Conservation (phyloP, 2,888 invertebrate species). For the Branchellion lobata region DNA sequence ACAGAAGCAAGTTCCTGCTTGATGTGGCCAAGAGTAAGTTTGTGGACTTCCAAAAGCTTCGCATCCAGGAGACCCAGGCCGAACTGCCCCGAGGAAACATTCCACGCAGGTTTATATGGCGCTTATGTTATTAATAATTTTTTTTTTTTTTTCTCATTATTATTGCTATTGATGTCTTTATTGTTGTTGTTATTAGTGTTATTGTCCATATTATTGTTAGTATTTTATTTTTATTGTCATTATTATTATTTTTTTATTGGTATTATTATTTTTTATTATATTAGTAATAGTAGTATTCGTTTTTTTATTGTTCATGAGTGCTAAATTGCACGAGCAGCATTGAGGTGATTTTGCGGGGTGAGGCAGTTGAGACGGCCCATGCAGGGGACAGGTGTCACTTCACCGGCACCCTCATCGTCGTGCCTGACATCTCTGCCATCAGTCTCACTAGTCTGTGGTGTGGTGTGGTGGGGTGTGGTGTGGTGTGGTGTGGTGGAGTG, state of each 20-base stretch:
- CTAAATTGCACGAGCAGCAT: no score
- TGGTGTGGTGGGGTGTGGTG: no score
- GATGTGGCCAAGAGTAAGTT: conserved; percentile 91
- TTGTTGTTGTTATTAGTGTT: no score
- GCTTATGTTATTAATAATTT: no score
- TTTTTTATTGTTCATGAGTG: conserved; percentile 16
- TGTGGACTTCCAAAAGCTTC: conserved; percentile 95
- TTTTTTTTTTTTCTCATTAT: no score
- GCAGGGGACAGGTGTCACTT: conserved; percentile 84
- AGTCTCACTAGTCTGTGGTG: conserved; percentile 72
- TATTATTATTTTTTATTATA: background rate
- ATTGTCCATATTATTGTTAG: no score
- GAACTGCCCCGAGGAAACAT: conserved; percentile 94
- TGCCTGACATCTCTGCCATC: conserved; percentile 89
- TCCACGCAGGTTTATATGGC: conserved; percentile 75
- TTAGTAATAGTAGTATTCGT: no score
- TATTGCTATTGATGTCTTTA: no score
- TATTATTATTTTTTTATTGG: background rate
- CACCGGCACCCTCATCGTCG: conserved; percentile 91
- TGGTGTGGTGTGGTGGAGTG: no score
- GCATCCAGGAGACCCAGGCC: conserved; percentile 95
- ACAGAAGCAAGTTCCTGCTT: conserved; percentile 82
- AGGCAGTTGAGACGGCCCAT: conserved; percentile 93
- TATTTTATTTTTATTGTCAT: no score
- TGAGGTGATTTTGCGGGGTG: conserved; percentile 89